Conservation (phyloP, 2,797 vertebrate species). For the Pyrocephalus nanus region DNA sequence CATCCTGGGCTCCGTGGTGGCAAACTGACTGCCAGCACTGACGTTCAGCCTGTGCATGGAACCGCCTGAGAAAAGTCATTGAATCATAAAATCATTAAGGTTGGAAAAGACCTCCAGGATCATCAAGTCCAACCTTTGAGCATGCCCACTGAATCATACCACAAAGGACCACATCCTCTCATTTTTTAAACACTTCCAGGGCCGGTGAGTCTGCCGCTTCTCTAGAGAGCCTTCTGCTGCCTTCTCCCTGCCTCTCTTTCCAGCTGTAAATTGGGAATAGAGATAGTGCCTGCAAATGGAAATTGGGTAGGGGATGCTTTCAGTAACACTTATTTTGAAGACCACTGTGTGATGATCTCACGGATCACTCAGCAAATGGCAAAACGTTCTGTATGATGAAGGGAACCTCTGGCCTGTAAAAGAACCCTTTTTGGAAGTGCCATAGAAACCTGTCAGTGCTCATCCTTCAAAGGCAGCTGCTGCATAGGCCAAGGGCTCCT, state of each 20-base stretch:
- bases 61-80: not conserved
- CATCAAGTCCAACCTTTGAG: not conserved
- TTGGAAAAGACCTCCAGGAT: not conserved
- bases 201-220: not conserved
- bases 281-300: not conserved
- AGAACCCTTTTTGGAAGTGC: not conserved
- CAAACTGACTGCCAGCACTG: accelerated
- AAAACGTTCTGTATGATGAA: accelerated
- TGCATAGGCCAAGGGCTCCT: not conserved
- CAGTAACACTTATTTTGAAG: not conserved
- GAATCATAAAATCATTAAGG: not conserved
- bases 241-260: not conserved
- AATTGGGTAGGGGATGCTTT: not conserved
- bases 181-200: not conserved
- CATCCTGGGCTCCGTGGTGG: accelerated
- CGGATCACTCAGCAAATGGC: not conserved
- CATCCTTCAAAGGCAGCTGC: not conserved
- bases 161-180: not conserved
- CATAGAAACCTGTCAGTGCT: not conserved
- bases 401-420: not conserved
- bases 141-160: not conserved
- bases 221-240: not conserved
- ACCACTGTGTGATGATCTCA: not conserved
- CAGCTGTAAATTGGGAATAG: not conserved
- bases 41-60: accelerated